Evolutionary conservation across 2,113 vertebrate species (phyloP).

Genomic region (Eulemur macaco): DNA sequence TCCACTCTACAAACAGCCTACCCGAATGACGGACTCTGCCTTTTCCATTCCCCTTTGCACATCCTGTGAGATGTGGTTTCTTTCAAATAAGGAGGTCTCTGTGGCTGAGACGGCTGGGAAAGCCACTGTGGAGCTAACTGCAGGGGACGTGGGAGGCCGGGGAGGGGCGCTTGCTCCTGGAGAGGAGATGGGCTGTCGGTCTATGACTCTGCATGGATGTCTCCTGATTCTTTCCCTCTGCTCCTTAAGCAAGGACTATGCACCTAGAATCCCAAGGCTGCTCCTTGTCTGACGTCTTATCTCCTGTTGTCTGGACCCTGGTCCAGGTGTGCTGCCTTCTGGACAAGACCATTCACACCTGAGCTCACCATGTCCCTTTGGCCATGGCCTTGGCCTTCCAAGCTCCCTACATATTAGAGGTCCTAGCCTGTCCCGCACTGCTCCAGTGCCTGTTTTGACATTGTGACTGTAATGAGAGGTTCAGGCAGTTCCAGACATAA

Average conservation of each 20-base stretch:
- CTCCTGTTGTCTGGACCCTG: background rate
- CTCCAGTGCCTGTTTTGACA: conserved; percentile 18
- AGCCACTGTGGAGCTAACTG: background rate
- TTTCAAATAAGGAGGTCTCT: background rate
- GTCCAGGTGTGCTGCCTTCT: background rate
- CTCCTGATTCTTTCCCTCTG: background rate
- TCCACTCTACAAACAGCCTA: background rate
- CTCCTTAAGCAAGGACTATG: background rate
- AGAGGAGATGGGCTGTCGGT: background rate
- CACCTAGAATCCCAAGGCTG: background rate
- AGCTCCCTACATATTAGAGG: background rate
- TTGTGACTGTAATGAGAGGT: background rate
- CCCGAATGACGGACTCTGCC: background rate
- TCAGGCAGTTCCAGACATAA: background rate
- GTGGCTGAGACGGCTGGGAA: background rate
- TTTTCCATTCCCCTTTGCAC: background rate
- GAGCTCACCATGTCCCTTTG: background rate
- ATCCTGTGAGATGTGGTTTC: background rate
- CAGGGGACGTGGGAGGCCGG: background rate
- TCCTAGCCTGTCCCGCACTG: background rate
- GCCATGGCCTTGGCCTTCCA: background rate
- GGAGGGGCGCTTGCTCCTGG: background rate
- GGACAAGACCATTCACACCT: background rate
- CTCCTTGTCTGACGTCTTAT: background rate
- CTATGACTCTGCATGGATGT: background rate